Base-by-base conservation (phyloP, 23 tunicate genomes). In the Phallusia fumigata region DNA sequence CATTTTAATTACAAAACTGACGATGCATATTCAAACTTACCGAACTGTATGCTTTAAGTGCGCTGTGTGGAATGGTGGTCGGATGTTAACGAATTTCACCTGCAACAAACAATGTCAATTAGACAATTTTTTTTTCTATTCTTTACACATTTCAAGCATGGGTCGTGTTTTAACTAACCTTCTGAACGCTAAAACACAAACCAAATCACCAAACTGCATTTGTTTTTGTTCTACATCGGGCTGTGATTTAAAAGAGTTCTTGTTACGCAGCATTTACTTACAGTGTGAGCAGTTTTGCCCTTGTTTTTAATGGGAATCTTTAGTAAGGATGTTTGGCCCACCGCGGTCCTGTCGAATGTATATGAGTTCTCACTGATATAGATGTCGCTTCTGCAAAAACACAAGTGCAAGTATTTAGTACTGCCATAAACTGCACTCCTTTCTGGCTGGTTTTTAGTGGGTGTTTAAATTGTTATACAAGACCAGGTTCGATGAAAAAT, bases 291-390 rank as follows among this genome's bases (percentile, higher is more conserved):
- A 22, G 76, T 52, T 76, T 87, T 92, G 36, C 91, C 86, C 49
- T 77, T 75, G 80, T 92, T 92, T 65, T 92, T 92, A 75, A 92
- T 80, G 3, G 97, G 97, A 76, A 92, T 87, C 75, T 92, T 87
- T 0, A 92, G 49, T 30, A 86, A 28, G 0, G 87, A 72, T 12
- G 97, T 64, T 50, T 80, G 64, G 34, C 75, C 76, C 18, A 92
- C 86, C 0, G 80, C 31, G 36, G 85, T 80, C 64, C 53, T 76
- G 0, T 90, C 85, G 76, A 92, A 92, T 65, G 69, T 44, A 77
- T 64, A 90, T 18, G 78, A 35, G 58, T 80, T 75, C 53, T 92
- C 89, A 11, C 91, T 83, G 0, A 92, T 83, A 40, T 84, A 92
- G 44, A 92, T 84, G 36, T 89, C 97, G 35, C 74, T 44, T 15